phyloP scores from a whole-genome alignment of 2,888 invertebrate species.

The Ypsolopha scabrella region DNA sequence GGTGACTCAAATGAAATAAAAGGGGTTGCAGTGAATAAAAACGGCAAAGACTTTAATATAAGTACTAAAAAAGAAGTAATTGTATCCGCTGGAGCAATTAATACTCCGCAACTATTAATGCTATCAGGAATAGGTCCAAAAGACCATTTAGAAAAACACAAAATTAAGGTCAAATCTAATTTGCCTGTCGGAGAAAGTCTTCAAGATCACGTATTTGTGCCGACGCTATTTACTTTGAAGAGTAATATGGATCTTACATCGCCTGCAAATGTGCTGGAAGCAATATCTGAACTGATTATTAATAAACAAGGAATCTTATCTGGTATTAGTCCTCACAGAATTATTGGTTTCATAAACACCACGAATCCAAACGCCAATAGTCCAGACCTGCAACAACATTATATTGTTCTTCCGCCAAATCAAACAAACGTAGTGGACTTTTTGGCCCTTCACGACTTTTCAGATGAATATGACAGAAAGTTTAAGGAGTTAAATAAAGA shows the following conservation, averaged over 20 bases:
- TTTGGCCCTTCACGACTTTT: constrained; percentile 3
- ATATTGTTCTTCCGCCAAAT: constrained; percentile 5
- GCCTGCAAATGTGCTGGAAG: not conserved
- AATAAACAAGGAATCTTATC: constrained; percentile 6
- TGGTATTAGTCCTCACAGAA: constrained; percentile 5
- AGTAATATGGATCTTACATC: constrained; percentile 1
- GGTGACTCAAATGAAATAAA: constrained; percentile 20
- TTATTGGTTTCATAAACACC: constrained; percentile 10
- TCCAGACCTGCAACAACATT: constrained; percentile 11
- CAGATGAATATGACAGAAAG: constrained; percentile 8
- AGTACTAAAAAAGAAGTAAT: constrained; percentile 61
- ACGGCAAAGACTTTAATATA: constrained; percentile 14
- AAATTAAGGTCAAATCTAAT: constrained; percentile 32
- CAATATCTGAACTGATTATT: constrained; percentile 4
- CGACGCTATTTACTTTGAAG: constrained; percentile 5
- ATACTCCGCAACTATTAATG: constrained; percentile 71
- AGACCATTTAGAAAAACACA: constrained; percentile 25
- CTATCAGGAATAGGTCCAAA: constrained; percentile 62
- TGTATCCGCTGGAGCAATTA: constrained; percentile 69
- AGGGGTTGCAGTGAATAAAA: constrained; percentile 25
- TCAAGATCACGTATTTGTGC: constrained; percentile 28
- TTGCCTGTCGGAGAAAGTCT: constrained; percentile 48
- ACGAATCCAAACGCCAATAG: not conserved
- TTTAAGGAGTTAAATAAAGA: constrained; percentile 11
- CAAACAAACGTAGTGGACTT: constrained; percentile 5